Conservation (phyloP, 2,113 vertebrate species). For the Serilophus lunatus region DNA sequence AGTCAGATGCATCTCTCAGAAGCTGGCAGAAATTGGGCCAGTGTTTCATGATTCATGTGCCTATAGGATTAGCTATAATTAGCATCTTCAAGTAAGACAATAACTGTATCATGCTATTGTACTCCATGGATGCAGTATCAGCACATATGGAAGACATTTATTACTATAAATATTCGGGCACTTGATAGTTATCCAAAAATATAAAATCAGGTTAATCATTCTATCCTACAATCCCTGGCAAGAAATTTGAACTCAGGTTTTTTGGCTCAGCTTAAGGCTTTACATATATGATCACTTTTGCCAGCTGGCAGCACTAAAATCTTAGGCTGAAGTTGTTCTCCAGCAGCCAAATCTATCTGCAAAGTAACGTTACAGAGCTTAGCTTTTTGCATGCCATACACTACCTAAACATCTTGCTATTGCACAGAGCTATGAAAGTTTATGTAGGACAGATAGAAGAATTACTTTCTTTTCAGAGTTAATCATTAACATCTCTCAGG, state of each 20-base stretch:
- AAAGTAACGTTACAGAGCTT: neutral
- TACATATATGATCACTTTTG: conserved; percentile 40
- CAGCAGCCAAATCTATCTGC: conserved; percentile 38
- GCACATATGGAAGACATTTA: conserved; percentile 73
- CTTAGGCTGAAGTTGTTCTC: conserved; percentile 28
- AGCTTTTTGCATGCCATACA: conserved; percentile 41
- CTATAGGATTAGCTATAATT: conserved; percentile 52
- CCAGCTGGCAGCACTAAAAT: conserved; percentile 48
- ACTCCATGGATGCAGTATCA: conserved; percentile 41
- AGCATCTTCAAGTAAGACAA: conserved; percentile 10
- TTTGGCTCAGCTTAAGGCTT: conserved; percentile 56
- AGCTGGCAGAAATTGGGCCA: conserved; percentile 31
- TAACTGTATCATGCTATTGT: conserved; percentile 26
- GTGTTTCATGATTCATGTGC: conserved; percentile 19
- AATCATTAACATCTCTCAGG: conserved; percentile 63
- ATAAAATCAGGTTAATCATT: conserved; percentile 72
- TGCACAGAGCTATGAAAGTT: conserved; percentile 43
- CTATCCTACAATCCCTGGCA: conserved; percentile 66
- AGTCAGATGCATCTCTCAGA: conserved; percentile 8
- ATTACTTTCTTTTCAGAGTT: conserved; percentile 58
- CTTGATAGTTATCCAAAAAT: conserved; percentile 64
- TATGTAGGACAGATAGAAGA: conserved; percentile 50
- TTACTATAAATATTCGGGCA: conserved; percentile 66
- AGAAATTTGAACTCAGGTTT: conserved; percentile 65
- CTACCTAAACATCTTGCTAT: conserved; percentile 54